phyloP scores from a whole-genome alignment of 2,888 invertebrate genomes.

The Lepidochrysops patricia region DNA sequence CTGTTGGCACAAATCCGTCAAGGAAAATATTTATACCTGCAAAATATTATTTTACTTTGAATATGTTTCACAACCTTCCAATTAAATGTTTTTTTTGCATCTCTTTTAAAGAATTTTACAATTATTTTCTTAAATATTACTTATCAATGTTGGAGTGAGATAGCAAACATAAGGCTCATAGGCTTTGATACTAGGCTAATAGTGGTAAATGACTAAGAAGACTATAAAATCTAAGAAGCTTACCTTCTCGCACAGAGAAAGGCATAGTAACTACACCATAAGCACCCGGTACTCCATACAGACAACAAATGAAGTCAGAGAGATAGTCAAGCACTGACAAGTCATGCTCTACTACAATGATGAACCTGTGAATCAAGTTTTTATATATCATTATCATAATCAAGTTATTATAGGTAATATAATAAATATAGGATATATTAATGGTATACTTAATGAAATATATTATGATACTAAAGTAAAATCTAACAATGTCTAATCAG shows the following conservation, averaged over 20 bases:
- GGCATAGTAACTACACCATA: conserved; percentile 99
- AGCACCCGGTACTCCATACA: conserved; percentile 98
- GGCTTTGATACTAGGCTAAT: too few species aligned
- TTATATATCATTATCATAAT: conserved; percentile 21
- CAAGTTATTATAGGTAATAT: too few species aligned
- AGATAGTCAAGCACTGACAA: conserved; percentile 98
- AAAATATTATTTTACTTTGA: conserved; percentile 13
- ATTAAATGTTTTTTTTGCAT: conserved; percentile 3
- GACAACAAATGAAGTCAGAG: conserved; percentile 98
- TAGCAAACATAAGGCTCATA: too few species aligned
- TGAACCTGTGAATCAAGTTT: conserved; percentile 79
- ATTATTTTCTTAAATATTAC: too few species aligned
- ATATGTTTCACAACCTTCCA: conserved; percentile 21
- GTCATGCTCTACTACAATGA: conserved; percentile 99
- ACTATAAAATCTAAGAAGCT: conserved; percentile 20
- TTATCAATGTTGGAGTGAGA: too few species aligned
- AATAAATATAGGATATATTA: background rate
- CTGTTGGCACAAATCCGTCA: conserved; percentile 99
- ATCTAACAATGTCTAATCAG: background rate
- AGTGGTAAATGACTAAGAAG: too few species aligned
- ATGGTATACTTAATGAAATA: too few species aligned
- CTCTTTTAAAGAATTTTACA: too few species aligned
- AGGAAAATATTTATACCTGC: conserved; percentile 97
- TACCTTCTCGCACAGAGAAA: conserved; percentile 98
- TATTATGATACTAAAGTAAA: too few species aligned